A percentile compares a stretch with the other conserved stretches of the same genome.
Evolutionary conservation across 2,888 invertebrate species (phyloP).

Genomic region (Pemphredon lugubris): DNA sequence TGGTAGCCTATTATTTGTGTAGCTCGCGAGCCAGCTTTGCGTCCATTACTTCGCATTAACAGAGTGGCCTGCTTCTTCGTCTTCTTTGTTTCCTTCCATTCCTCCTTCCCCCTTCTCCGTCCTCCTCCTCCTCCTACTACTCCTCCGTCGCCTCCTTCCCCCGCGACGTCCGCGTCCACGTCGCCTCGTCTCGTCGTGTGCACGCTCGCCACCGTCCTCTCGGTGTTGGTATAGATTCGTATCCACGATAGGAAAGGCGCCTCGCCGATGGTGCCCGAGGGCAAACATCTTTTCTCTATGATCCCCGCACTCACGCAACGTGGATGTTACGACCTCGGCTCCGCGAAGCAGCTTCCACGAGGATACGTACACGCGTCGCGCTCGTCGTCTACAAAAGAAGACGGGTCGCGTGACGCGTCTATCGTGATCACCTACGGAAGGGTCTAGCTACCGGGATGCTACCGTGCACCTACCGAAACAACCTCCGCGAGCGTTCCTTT

Average conservation of each 20-base stretch:
- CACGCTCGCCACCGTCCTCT: no score
- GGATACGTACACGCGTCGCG: conserved; percentile 3
- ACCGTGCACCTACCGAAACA: background rate
- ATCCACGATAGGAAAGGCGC: conserved; percentile 23
- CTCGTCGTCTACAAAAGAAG: conserved; percentile 7
- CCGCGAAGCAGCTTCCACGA: conserved; percentile 23
- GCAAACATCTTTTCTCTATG: conserved; percentile 25
- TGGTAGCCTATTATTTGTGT: conserved; percentile 64
- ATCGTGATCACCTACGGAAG: conserved; percentile 24
- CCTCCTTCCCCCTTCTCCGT: conserved; percentile 23
- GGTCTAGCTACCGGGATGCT: background rate
- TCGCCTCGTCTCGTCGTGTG: conserved; percentile 15
- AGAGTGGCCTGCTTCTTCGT: conserved; percentile 60
- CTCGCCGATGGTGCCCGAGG: conserved; percentile 28
- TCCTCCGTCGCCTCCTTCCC: conserved; percentile 41
- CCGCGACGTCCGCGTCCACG: background rate
- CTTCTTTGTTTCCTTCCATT: conserved; percentile 24
- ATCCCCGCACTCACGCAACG: conserved; percentile 21
- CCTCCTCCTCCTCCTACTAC: conserved; percentile 21
- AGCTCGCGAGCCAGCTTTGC: conserved; percentile 61
- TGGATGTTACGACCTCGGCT: conserved; percentile 33
- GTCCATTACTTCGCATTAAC: conserved; percentile 72
- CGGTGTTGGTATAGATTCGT: conserved; percentile 13
- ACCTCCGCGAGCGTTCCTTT: background rate
- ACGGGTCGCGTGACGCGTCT: conserved; percentile 16